These are phyloP conservation scores for Vombatus ursinus DNA, from an alignment of 2,113 vertebrate species.

Conservation along the genomic window DNA sequence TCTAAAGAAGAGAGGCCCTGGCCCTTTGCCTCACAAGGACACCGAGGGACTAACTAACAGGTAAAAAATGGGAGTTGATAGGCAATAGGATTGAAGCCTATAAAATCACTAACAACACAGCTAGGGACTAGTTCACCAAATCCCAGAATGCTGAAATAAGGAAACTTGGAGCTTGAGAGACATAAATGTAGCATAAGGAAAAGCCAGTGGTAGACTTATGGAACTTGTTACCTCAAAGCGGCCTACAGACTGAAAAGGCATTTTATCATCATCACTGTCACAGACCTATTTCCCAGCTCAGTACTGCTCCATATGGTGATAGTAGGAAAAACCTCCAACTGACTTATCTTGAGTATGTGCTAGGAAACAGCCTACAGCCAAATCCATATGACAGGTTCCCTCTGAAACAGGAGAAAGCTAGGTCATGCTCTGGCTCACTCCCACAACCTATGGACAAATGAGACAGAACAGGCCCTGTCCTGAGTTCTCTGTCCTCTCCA, in stretches of 20 bases:
- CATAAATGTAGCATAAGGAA: background rate
- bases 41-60: background rate
- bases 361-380: background rate
- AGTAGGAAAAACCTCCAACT: background rate
- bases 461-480: background rate
- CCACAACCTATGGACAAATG: background rate
- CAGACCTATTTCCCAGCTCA: background rate
- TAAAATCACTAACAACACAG: background rate
- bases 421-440: background rate
- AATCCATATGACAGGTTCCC: background rate
- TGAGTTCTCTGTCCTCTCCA: background rate
- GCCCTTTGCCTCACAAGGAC: background rate
- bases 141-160: background rate
- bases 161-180: background rate
- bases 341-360: background rate
- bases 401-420: background rate
- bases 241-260: background rate
- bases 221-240: background rate
- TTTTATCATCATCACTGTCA: background rate
- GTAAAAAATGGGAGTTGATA: background rate
- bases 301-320: background rate
- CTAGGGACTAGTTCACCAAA: background rate
- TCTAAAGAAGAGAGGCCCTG: background rate
- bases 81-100: background rate
- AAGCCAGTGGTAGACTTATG: background rate